Conservation (phyloP, 2,113 vertebrate genomes). For the Alligator mississippiensis region DNA sequence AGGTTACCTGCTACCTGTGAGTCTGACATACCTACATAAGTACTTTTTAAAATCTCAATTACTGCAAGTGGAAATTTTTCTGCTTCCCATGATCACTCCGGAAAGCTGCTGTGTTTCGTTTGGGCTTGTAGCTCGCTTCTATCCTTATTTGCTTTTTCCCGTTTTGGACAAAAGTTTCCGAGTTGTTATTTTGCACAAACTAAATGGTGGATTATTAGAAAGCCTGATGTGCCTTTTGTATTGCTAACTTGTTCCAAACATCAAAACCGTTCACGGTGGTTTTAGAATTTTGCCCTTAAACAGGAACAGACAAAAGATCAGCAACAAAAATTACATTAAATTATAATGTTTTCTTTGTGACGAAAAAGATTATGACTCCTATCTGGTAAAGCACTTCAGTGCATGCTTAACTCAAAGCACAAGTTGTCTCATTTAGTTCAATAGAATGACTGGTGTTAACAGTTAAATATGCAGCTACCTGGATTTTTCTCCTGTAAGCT, state of each 20-base stretch:
- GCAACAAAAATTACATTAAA: not conserved
- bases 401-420: not conserved
- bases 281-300: not conserved
- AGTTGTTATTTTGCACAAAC: not conserved
- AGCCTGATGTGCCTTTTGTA: not conserved
- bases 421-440: not conserved
- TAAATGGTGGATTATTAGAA: not conserved
- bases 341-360: not conserved
- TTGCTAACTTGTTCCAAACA: not conserved
- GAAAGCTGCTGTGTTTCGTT: not conserved
- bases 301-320: not conserved
- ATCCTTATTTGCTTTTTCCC: not conserved
- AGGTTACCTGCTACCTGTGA: not conserved
- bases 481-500: not conserved
- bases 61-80: not conserved
- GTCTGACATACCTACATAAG: not conserved
- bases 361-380: not conserved
- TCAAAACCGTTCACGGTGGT: not conserved
- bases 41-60: not conserved
- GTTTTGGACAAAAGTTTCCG: not conserved
- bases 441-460: not conserved
- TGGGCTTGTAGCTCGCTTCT: not conserved
- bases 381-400: not conserved
- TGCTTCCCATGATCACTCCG: not conserved
- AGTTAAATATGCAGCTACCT: not conserved